phyloP scores from a whole-genome alignment of 2,888 invertebrate genomes.

The Axea sp. region DNA sequence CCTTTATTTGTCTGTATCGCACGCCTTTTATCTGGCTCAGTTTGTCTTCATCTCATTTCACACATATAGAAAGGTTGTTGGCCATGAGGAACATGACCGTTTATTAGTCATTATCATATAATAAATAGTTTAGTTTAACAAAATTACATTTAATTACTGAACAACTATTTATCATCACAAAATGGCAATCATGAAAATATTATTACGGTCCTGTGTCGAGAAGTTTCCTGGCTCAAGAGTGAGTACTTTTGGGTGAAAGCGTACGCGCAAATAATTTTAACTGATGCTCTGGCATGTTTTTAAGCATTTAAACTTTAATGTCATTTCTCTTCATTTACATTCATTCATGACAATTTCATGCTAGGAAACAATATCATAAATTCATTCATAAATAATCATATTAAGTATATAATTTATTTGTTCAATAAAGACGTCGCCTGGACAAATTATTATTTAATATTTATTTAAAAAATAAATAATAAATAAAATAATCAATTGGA shows the following conservation, averaged over 20 bases:
- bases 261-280: constrained; percentile 18
- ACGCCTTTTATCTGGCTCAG: too few species aligned
- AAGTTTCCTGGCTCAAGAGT: constrained; percentile 72
- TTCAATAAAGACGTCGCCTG: neutral
- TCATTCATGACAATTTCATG: constrained; percentile 3
- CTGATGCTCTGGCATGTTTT: constrained; percentile 38
- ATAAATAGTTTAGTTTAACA: constrained; percentile 63
- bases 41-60: constrained; percentile 47
- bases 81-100: constrained; percentile 53
- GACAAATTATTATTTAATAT: too few species aligned
- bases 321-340: constrained; percentile 18
- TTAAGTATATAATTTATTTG: neutral
- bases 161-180: too few species aligned
- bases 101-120: constrained; percentile 57
- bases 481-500: too few species aligned
- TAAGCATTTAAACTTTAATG: constrained; percentile 32
- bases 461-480: too few species aligned
- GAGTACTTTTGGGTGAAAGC: constrained; percentile 65
- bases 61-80: constrained; percentile 51
- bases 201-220: constrained; percentile 70
- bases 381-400: constrained; percentile 22
- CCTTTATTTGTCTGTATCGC: too few species aligned
- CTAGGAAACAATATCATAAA: neutral
- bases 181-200: constrained; percentile 74
- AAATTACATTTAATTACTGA: constrained; percentile 42